phyloP scores from a whole-genome alignment of 2,888 invertebrate genomes.

The Catocala sponsa region DNA sequence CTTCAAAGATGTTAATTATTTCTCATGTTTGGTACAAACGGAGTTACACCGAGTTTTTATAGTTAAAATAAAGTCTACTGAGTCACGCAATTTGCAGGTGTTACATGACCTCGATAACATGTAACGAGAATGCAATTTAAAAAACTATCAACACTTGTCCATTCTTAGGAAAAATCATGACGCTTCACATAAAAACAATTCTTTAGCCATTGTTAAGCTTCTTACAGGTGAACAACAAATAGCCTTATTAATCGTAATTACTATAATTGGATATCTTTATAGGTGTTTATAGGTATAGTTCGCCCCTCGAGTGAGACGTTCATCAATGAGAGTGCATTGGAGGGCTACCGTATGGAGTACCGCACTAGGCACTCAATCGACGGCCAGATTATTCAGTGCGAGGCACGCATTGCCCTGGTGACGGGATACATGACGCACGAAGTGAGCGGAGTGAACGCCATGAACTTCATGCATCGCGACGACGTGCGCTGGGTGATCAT shows the following conservation, averaged over 20 bases:
- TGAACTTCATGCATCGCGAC: slow-evolving; percentile 95
- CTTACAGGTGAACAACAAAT: slow-evolving; percentile 14
- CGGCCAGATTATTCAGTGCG: slow-evolving; percentile 95
- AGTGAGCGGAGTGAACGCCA: slow-evolving; percentile 95
- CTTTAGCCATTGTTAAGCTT: slow-evolving; percentile 17
- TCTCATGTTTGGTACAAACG: not conserved
- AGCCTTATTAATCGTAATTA: slow-evolving; percentile 11
- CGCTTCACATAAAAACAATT: slow-evolving; percentile 8
- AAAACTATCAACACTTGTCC: slow-evolving; percentile 12
- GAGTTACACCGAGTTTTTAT: not conserved
- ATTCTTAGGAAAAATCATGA: slow-evolving; percentile 11
- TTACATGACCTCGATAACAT: slow-evolving; percentile 4
- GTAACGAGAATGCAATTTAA: slow-evolving; percentile 1
- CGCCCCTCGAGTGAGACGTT: slow-evolving; percentile 90
- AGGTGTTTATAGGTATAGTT: slow-evolving; percentile 91
- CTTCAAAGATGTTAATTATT: not conserved
- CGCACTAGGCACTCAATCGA: slow-evolving; percentile 95
- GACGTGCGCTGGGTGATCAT: slow-evolving; percentile 96
- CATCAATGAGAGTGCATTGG: slow-evolving; percentile 71
- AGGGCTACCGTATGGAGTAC: slow-evolving; percentile 92
- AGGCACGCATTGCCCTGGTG: slow-evolving; percentile 95
- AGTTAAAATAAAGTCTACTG: not conserved
- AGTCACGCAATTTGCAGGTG: not conserved
- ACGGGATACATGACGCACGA: slow-evolving; percentile 96
- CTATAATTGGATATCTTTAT: slow-evolving; percentile 34